Conservation (phyloP, 2,113 vertebrate genomes). For the Danio rerio region DNA sequence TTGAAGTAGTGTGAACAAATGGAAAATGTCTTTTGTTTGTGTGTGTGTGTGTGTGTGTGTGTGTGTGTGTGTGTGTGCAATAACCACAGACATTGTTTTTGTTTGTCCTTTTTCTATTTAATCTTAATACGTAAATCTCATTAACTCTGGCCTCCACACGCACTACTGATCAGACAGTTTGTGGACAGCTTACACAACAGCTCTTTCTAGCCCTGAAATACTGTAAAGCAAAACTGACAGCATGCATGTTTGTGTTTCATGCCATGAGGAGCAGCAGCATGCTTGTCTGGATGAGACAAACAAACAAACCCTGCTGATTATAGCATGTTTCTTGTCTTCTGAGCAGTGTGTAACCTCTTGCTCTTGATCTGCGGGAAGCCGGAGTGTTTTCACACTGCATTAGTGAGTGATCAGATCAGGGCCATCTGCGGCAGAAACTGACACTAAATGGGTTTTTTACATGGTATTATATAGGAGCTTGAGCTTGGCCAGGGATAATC, state of each 20-base stretch:
- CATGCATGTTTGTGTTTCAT: slow-evolving; percentile 11
- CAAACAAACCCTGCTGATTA: slow-evolving; percentile 10
- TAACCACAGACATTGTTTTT: too few relatives aligned
- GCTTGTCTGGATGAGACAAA: slow-evolving; percentile 11
- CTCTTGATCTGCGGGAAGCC: slow-evolving; percentile 15
- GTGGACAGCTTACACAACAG: neutral
- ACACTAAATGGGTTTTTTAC: neutral
- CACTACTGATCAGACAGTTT: slow-evolving; percentile 6
- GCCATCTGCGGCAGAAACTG: neutral
- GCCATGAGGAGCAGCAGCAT: slow-evolving; percentile 14
- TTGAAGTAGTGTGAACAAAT: too few relatives aligned
- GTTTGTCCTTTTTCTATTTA: neutral
- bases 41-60: too few relatives aligned
- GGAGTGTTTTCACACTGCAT: neutral
- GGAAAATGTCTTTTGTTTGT: too few relatives aligned
- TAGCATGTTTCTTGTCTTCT: neutral
- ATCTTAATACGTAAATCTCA: neutral
- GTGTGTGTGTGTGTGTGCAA: neutral
- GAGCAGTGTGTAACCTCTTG: slow-evolving; percentile 19
- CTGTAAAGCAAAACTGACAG: slow-evolving; percentile 28
- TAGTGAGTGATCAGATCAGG: slow-evolving; percentile 15
- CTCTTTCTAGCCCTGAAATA: neutral
- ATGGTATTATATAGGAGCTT: neutral
- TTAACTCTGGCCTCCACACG: neutral
- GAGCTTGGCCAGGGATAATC: neutral